A percentile compares a stretch with the other conserved stretches of the same genome.
phyloP scores from a whole-genome alignment of 2,888 invertebrate genomes.

The Chouioia cunea region DNA sequence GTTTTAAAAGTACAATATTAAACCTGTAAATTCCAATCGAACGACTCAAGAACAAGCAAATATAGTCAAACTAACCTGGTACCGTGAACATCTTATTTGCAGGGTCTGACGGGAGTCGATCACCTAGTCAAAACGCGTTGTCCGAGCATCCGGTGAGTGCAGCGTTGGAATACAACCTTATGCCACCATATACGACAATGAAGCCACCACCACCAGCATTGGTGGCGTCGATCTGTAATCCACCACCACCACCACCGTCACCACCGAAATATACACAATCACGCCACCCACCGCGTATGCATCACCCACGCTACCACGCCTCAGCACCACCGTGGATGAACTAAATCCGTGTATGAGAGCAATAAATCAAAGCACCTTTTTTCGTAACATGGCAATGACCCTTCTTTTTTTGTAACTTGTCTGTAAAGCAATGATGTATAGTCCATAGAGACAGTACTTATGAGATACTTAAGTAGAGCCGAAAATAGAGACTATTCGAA shows the following conservation, averaged over 20 bases:
- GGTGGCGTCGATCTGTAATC: constrained; percentile 59
- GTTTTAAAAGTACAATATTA: too few species aligned
- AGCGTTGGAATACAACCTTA: constrained; percentile 56
- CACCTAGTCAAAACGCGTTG: constrained; percentile 56
- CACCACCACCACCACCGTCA: constrained; percentile 61
- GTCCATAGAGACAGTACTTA: too few species aligned
- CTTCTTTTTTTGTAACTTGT: too few species aligned
- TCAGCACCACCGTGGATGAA: constrained; percentile 47
- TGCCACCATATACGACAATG: constrained; percentile 56
- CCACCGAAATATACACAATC: constrained; percentile 57
- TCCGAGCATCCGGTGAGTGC: constrained; percentile 55
- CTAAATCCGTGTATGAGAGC: constrained; percentile 6
- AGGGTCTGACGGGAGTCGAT: constrained; percentile 57
- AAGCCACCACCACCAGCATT: constrained; percentile 55
- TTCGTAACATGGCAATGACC: not conserved
- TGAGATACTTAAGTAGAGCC: too few species aligned
- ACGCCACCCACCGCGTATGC: constrained; percentile 55
- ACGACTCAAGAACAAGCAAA: constrained; percentile 7
- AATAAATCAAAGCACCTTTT: constrained; percentile 4
- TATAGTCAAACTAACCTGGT: not conserved
- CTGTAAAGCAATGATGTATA: too few species aligned
- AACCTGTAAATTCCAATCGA: constrained; percentile 13
- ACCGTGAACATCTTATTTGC: constrained; percentile 2
- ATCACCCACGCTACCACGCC: constrained; percentile 55
- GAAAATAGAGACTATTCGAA: too few species aligned